A percentile compares a stretch with the other conserved stretches of the same genome.
Evolutionary conservation across 2,797 vertebrate species (phyloP).

Genomic region (Anniella stebbinsi): DNA sequence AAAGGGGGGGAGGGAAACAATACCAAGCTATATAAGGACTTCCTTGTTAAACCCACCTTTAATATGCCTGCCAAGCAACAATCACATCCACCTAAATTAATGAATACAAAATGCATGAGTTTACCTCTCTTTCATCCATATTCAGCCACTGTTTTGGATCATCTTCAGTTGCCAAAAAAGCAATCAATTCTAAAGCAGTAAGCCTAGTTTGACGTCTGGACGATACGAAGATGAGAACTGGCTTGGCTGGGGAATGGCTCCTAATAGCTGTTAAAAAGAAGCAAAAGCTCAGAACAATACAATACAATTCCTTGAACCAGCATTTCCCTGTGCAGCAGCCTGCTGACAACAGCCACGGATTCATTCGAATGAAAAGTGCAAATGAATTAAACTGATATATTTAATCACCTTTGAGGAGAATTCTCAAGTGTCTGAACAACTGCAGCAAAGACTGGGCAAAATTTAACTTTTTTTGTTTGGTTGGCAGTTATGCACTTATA

Average conservation of each 20-base stretch:
- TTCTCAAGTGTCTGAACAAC: conserved; percentile 9
- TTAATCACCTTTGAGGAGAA: not conserved
- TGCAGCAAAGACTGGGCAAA: conserved; percentile 24
- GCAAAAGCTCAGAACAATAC: conserved; percentile 37
- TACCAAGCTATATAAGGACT: not conserved
- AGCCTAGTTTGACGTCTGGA: conserved; percentile 96
- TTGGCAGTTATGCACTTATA: conserved; percentile 42
- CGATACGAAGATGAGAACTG: conserved; percentile 97
- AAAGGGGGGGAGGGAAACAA: too few relatives aligned
- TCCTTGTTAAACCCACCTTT: not conserved
- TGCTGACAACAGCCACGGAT: not conserved
- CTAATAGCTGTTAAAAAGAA: conserved; percentile 87
- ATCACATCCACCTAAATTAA: conserved; percentile 31
- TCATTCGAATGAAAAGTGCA: conserved; percentile 2
- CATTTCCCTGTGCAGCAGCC: conserved; percentile 4
- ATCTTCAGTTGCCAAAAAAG: conserved; percentile 95
- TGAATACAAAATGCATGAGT: conserved; percentile 43
- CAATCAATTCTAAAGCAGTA: conserved; percentile 95
- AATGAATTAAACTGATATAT: not conserved
- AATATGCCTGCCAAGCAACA: not conserved
- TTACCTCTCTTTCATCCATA: conserved; percentile 97
- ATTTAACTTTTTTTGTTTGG: not conserved
- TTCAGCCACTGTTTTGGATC: conserved; percentile 99
- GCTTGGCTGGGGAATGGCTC: conserved; percentile 96
- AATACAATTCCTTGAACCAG: not conserved